phyloP scores from a whole-genome alignment of 2,888 invertebrate genomes.

The Hymenopus coronatus region DNA sequence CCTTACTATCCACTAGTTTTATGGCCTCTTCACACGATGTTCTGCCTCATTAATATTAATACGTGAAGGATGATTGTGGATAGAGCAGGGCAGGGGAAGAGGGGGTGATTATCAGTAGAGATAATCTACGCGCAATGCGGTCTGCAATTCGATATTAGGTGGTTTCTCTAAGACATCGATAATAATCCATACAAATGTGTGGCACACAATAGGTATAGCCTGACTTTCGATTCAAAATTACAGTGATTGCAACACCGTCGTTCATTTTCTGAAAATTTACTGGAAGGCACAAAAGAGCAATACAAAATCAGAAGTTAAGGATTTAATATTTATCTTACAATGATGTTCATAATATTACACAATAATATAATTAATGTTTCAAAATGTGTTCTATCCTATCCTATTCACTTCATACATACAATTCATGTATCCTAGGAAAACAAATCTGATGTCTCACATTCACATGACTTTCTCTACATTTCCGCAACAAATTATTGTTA shows the following conservation, averaged over 20 bases:
- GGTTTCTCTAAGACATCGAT: background rate
- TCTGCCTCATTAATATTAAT: slow-evolving; percentile 28
- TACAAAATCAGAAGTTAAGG: no score
- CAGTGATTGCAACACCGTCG: background rate
- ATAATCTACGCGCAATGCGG: background rate
- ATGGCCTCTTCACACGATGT: slow-evolving; percentile 28
- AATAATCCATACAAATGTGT: background rate
- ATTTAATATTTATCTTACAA: no score
- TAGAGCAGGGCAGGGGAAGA: background rate
- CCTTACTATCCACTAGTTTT: slow-evolving; percentile 20
- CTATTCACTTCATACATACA: no score
- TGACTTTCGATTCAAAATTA: background rate
- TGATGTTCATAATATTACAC: no score
- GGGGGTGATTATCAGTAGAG: background rate
- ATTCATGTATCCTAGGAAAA: no score
- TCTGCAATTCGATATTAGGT: background rate
- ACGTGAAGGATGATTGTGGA: slow-evolving; percentile 7
- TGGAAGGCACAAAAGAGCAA: no score
- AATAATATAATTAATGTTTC: no score
- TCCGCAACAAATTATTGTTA: no score
- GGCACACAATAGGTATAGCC: background rate
- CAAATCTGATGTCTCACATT: no score
- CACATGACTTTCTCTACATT: no score
- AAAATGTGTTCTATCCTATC: no score
- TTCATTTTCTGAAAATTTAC: no score